Conservation (phyloP, 2,113 vertebrate species). For the Sinocyclocheilus grahami region DNA sequence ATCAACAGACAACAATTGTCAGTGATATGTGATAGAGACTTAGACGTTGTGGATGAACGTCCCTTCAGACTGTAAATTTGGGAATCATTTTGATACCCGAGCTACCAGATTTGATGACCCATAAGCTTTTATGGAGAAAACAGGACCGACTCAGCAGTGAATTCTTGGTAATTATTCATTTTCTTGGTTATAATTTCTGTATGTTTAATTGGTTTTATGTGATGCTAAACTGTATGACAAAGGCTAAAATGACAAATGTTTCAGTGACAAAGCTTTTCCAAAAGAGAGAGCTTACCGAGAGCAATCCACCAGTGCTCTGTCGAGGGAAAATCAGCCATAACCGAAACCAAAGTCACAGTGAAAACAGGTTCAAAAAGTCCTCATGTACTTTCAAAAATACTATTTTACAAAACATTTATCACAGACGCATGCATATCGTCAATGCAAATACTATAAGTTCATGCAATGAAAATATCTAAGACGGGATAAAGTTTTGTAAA, state of each 20-base stretch:
- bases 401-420: not conserved
- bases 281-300: constrained; percentile 67
- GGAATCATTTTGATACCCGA: no score
- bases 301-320: constrained; percentile 80
- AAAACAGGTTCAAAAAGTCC: not conserved
- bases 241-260: not conserved
- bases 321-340: constrained; percentile 74
- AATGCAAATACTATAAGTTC: not conserved
- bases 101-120: no score
- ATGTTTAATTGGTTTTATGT: not conserved
- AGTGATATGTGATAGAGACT: no score
- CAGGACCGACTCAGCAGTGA: no score
- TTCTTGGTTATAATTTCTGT: not conserved
- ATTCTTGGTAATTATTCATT: no score
- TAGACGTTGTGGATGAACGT: no score
- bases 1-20: no score
- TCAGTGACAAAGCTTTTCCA: not conserved
- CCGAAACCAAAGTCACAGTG: constrained; percentile 50
- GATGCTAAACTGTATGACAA: not conserved
- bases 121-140: no score
- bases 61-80: no score
- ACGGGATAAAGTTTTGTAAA: no score
- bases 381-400: not conserved
- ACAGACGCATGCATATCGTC: not conserved
- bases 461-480: not conserved